Evolutionary conservation across 1,140 invertebrate species (phyloP).

Genomic region (Leptinotarsa undecemlineata): DNA sequence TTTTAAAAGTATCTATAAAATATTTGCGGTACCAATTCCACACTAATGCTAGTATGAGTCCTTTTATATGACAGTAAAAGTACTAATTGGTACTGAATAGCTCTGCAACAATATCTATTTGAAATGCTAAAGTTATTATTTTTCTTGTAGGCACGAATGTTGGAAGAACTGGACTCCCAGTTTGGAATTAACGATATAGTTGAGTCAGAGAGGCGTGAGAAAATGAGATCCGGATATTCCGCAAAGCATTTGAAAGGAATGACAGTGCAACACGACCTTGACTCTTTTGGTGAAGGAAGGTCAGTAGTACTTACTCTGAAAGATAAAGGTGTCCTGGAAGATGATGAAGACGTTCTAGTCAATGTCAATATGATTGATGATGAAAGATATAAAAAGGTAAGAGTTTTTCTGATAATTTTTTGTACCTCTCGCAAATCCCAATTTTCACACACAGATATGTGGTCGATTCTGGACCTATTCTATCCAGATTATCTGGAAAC

Average conservation of each 20-base stretch:
- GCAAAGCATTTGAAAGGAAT: constrained; percentile 79
- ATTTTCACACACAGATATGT: no score
- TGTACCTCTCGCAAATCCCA: no score
- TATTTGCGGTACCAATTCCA: no score
- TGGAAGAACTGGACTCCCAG: constrained; percentile 93
- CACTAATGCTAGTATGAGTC: no score
- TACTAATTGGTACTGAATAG: no score
- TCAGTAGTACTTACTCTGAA: constrained; percentile 90
- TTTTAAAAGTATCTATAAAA: no score
- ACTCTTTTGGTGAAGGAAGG: constrained; percentile 81
- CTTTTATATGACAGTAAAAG: no score
- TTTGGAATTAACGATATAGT: constrained; percentile 88
- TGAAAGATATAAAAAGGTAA: constrained; percentile 83
- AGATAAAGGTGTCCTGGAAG: constrained; percentile 89
- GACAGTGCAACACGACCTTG: constrained; percentile 83
- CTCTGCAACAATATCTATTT: no score
- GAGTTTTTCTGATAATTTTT: neutral
- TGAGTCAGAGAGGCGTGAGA: constrained; percentile 72
- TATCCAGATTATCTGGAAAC: no score
- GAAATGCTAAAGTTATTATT: neutral
- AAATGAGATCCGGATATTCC: constrained; percentile 67
- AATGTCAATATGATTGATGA: constrained; percentile 96
- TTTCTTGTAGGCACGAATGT: constrained; percentile 76
- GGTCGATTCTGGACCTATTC: no score
- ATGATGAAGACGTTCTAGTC: constrained; percentile 86